phyloP scores from a whole-genome alignment of 2,888 invertebrate species.

The Meta bourneti region DNA sequence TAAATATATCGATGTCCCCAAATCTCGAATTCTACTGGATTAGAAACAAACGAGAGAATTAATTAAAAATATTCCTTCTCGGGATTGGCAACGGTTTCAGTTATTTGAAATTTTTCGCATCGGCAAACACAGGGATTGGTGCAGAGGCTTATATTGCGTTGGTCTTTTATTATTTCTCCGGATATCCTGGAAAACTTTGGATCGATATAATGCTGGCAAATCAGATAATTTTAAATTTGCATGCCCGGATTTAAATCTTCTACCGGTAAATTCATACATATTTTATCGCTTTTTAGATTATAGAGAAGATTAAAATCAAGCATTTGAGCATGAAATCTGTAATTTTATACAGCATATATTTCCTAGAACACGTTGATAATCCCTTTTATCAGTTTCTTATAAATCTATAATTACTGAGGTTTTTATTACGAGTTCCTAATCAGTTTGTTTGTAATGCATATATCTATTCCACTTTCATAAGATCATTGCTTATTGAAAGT shows the following conservation, averaged over 20 bases:
- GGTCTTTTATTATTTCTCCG: neutral
- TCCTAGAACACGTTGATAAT: too few relatives aligned
- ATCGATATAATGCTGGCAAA: neutral
- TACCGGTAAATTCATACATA: neutral
- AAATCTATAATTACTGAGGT: too few relatives aligned
- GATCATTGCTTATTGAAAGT: too few relatives aligned
- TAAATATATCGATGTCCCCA: slow-evolving; percentile 26
- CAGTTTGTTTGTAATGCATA: too few relatives aligned
- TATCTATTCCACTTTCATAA: too few relatives aligned
- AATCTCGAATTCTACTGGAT: slow-evolving; percentile 44
- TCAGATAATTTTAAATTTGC: slow-evolving; percentile 23
- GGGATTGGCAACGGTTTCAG: slow-evolving; percentile 11
- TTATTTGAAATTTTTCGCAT: slow-evolving; percentile 36
- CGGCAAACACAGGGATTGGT: slow-evolving; percentile 14
- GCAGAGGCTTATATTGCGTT: neutral
- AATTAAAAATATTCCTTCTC: slow-evolving; percentile 41
- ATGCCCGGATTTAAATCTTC: slow-evolving; percentile 20
- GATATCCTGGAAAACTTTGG: slow-evolving; percentile 3
- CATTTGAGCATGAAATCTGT: neutral
- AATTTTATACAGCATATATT: too few relatives aligned
- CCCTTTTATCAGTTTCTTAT: too few relatives aligned
- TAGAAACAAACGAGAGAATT: slow-evolving; percentile 30
- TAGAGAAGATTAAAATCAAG: neutral
- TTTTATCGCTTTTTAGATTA: slow-evolving; percentile 7
- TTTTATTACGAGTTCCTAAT: too few relatives aligned